These are phyloP conservation scores for Enteromius paludinosus DNA, from an alignment of 2,797 vertebrate species.

Conservation along the genomic window DNA sequence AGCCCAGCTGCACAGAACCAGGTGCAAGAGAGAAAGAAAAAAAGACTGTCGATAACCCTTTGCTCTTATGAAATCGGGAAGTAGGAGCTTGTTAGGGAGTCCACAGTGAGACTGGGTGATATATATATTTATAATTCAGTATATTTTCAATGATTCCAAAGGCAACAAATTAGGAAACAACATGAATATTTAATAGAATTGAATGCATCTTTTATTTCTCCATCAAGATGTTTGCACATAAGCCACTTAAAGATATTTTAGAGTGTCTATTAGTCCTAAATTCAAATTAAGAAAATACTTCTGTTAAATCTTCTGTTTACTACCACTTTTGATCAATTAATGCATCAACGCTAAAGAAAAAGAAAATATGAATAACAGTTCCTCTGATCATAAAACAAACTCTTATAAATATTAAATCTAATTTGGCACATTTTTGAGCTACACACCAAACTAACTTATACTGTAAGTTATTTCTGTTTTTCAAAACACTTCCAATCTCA, in stretches of 20 bases:
- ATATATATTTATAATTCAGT: not conserved
- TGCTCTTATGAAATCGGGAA: conserved; percentile 36
- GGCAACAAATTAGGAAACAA: not conserved
- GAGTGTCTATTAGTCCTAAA: not conserved
- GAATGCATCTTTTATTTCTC: not conserved
- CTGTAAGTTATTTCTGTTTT: not conserved
- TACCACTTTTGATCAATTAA: not conserved
- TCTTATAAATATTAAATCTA: not conserved
- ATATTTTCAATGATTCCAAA: not conserved
- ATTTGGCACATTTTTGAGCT: not conserved
- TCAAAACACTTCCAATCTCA: not conserved
- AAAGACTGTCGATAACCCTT: not conserved
- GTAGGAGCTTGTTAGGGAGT: conserved; percentile 35
- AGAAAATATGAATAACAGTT: not conserved
- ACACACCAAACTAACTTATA: not conserved
- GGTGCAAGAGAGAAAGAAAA: conserved; percentile 26
- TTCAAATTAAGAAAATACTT: not conserved
- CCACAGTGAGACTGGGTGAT: not conserved
- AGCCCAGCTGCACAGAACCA: conserved; percentile 47
- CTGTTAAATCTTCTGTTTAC: not conserved
- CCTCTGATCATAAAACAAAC: not conserved
- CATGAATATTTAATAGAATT: not conserved
- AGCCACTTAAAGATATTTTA: not conserved
- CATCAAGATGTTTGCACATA: not conserved
- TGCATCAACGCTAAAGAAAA: not conserved